These are phyloP conservation scores for Malurus elegans DNA, from an alignment of 2,113 vertebrate genomes.

Conservation along the genomic window DNA sequence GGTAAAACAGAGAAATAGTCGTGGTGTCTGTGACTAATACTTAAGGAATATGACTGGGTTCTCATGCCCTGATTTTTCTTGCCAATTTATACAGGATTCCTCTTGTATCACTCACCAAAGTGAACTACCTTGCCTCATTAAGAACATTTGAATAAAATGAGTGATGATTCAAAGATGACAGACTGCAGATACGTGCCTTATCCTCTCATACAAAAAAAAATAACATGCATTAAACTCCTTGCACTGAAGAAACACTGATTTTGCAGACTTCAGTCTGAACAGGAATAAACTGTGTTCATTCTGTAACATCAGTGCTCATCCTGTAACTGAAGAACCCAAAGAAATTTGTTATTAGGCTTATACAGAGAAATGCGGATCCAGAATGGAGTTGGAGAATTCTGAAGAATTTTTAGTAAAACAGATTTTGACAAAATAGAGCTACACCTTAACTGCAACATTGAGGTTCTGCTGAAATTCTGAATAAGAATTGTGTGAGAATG, in stretches of 20 bases:
- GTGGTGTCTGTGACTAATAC: not conserved
- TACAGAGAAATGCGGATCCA: not conserved
- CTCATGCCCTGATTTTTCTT: not conserved
- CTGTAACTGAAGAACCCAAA: not conserved
- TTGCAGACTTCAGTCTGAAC: not conserved
- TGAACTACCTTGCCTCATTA: not conserved
- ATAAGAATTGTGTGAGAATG: not conserved
- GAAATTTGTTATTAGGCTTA: not conserved
- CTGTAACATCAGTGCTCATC: not conserved
- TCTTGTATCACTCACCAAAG: not conserved
- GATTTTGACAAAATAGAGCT: not conserved
- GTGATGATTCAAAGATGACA: not conserved
- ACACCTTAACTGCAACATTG: not conserved
- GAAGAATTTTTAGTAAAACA: not conserved
- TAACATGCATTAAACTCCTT: rapidly evolving
- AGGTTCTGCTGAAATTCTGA: not conserved
- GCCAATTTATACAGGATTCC: not conserved
- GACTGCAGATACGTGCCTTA: not conserved
- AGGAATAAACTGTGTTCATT: not conserved
- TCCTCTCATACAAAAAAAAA: not conserved
- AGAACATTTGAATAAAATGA: not conserved
- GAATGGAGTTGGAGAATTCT: not conserved
- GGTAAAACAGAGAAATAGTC: not conserved
- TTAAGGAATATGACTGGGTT: not conserved
- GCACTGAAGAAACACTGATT: not conserved